A percentile compares a stretch with the other conserved stretches of the same genome.
These are phyloP conservation scores for Sebastes baramenuke DNA, from an alignment of 2,797 vertebrate species.

Conservation along the genomic window DNA sequence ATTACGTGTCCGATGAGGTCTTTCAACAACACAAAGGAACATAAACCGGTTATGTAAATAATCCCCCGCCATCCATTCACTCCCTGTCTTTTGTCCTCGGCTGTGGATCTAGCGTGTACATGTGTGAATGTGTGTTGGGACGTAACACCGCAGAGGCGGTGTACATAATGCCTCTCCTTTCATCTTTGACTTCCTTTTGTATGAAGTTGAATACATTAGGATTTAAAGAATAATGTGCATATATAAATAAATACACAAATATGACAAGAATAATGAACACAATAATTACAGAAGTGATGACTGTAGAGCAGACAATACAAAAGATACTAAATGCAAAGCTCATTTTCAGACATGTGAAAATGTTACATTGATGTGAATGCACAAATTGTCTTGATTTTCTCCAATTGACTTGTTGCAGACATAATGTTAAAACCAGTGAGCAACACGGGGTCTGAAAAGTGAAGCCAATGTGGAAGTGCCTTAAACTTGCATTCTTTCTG, in stretches of 20 bases:
- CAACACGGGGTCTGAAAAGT: no score
- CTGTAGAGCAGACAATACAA: background rate
- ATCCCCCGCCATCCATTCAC: slow-evolving; percentile 30
- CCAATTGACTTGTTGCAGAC: background rate
- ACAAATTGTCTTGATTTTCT: background rate
- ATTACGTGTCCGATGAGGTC: slow-evolving; percentile 14
- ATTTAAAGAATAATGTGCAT: background rate
- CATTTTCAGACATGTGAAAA: background rate
- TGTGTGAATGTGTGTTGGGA: background rate
- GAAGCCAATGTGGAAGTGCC: no score
- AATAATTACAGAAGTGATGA: background rate
- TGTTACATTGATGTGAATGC: background rate
- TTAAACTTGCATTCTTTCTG: no score
- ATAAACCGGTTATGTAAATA: slow-evolving; percentile 41
- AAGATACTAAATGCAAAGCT: background rate
- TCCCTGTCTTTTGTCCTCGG: background rate
- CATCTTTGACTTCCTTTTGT: background rate
- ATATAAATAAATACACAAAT: background rate
- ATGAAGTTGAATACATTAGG: background rate
- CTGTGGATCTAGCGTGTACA: background rate
- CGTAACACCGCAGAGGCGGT: background rate
- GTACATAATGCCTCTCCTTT: background rate
- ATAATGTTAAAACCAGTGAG: background rate
- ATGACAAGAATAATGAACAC: background rate
- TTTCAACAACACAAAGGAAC: slow-evolving; percentile 25